A percentile compares a stretch with the other conserved stretches of the same genome.
Conservation (phyloP, 2,113 vertebrate species). For the Leptosomus discolor region DNA sequence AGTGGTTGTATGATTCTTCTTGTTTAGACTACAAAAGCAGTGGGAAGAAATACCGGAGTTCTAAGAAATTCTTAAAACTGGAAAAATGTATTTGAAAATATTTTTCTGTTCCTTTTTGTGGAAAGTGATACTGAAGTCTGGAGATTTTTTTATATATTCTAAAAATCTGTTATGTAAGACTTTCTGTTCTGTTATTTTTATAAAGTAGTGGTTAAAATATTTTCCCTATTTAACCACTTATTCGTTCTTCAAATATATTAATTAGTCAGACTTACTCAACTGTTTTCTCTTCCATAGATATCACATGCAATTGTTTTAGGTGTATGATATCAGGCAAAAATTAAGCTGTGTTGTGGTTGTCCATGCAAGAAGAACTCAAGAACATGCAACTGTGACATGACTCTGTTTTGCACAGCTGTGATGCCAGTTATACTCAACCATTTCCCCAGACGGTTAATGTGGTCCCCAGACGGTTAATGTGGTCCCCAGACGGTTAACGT, state of each 20-base stretch:
- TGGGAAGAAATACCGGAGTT: not conserved
- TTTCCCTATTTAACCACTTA: not conserved
- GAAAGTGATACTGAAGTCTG: not conserved
- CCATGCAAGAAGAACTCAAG: not conserved
- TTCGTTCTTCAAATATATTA: not conserved
- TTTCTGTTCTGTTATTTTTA: not conserved
- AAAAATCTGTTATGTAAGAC: not conserved
- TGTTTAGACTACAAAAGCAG: not conserved
- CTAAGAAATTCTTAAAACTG: not conserved
- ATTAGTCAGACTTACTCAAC: not conserved
- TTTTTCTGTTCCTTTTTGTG: not conserved
- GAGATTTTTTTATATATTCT: not conserved
- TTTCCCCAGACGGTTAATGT: not conserved
- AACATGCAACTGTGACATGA: accelerated
- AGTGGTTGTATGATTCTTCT: not conserved
- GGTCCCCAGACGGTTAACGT: not conserved
- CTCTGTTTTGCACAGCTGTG: not conserved
- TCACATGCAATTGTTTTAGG: not conserved
- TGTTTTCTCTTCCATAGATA: not conserved
- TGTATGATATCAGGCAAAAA: not conserved
- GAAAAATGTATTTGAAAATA: not conserved
- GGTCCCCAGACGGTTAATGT: not conserved
- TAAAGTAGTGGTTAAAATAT: not conserved
- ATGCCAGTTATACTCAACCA: not conserved
- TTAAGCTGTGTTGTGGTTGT: not conserved